A percentile compares a stretch with the other conserved stretches of the same genome.
phyloP scores from a whole-genome alignment of 2,797 vertebrate genomes.

The Orestias chungarensis region DNA sequence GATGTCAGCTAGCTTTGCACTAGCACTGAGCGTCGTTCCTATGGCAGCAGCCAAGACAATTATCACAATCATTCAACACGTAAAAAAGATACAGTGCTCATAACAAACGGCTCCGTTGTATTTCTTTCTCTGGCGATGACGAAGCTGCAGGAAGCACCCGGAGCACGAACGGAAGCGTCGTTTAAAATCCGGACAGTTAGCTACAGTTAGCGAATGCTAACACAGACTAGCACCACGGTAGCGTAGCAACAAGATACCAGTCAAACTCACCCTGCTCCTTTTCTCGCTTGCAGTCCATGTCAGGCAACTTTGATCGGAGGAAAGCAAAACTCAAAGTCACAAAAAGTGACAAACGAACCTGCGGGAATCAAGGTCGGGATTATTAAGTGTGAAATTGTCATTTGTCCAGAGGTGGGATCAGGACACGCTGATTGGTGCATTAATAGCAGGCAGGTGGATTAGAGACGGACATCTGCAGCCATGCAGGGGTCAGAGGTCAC shows the following conservation, averaged over 20 bases:
- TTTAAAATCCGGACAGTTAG: conserved; percentile 19
- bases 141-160: conserved; percentile 15
- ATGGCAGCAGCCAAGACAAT: conserved; percentile 14
- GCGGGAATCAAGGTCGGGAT: conserved; percentile 13
- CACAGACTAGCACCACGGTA: conserved; percentile 52
- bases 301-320: conserved; percentile 28
- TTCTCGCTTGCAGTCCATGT: conserved; percentile 82
- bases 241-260: conserved; percentile 69
- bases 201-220: conserved; percentile 40
- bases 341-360: conserved; percentile 1
- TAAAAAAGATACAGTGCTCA: conserved; percentile 11
- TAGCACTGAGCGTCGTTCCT: conserved; percentile 12
- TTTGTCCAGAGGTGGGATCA: conserved; percentile 52
- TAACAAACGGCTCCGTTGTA: not conserved
- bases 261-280: conserved; percentile 80
- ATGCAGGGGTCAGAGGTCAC: not conserved
- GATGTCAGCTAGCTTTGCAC: conserved; percentile 7
- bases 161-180: conserved; percentile 1
- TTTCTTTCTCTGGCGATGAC: conserved; percentile 8
- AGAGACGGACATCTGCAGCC: conserved; percentile 43
- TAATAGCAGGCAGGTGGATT: conserved; percentile 55
- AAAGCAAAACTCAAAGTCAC: conserved; percentile 21
- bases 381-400: conserved; percentile 41
- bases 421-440: conserved; percentile 47
- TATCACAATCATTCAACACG: conserved; percentile 24